phyloP scores from a whole-genome alignment of 92 coral and sea anemone species.

The Pocillopora meandrina region DNA sequence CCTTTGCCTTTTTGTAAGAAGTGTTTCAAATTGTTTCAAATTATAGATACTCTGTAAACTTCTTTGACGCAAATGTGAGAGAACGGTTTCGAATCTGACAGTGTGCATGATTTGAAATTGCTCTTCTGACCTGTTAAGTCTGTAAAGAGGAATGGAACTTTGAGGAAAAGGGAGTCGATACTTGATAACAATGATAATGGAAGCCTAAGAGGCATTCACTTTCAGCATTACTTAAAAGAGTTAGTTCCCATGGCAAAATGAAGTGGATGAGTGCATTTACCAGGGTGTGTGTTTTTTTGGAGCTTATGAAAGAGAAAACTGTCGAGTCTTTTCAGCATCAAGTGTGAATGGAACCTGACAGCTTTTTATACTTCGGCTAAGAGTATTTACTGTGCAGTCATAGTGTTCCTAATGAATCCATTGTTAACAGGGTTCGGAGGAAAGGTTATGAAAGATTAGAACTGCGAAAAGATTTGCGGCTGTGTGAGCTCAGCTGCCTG shows the following conservation, averaged over 20 bases:
- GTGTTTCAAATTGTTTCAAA: too few species aligned
- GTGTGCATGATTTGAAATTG: not conserved
- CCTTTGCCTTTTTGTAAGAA: too few species aligned
- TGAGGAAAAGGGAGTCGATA: not conserved
- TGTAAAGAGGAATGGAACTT: not conserved
- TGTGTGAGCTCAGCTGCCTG: conserved; percentile 38
- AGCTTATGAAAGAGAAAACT: conserved; percentile 11
- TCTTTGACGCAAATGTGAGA: too few species aligned
- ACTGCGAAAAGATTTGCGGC: conserved; percentile 21
- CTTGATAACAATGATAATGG: conserved; percentile 22
- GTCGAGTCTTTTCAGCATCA: conserved; percentile 28
- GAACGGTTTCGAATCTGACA: not conserved
- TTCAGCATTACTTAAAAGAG: not conserved
- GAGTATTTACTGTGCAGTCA: conserved; percentile 31
- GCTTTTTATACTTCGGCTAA: conserved; percentile 32
- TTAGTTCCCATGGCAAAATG: conserved; percentile 31
- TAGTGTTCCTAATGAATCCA: conserved; percentile 35
- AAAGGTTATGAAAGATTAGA: conserved; percentile 28
- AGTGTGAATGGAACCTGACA: conserved; percentile 46
- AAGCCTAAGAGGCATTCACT: conserved; percentile 28
- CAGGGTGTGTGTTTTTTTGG: conserved; percentile 10
- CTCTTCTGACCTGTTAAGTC: not conserved
- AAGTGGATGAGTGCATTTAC: conserved; percentile 36
- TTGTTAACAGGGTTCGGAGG: conserved; percentile 19
- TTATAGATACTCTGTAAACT: too few species aligned